Percentiles rank a stretch among this genome's conserved stretches.
Conservation (phyloP, 1,140 invertebrate species). For the Hestina assimilis region DNA sequence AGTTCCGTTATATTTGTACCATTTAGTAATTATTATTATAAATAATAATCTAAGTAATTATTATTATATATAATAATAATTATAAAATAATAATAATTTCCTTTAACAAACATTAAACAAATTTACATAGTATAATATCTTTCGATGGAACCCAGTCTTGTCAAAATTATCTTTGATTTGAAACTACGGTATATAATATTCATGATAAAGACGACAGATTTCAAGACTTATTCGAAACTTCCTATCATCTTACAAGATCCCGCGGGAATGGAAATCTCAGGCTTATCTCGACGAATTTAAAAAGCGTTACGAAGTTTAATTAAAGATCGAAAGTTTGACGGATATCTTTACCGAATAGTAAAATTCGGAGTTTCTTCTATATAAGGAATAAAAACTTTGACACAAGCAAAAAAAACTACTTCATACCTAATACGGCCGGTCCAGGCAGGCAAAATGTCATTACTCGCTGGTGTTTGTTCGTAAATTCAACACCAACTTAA, state of each 20-base stretch:
- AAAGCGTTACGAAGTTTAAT: conserved; percentile 32
- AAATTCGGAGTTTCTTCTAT: not conserved
- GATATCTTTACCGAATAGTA: conserved; percentile 7
- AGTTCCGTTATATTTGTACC: too few relatives aligned
- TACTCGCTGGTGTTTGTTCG: too few relatives aligned
- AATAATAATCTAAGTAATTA: too few relatives aligned
- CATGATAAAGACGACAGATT: conserved; percentile 9
- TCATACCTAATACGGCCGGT: too few relatives aligned
- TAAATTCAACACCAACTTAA: too few relatives aligned
- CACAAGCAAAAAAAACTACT: too few relatives aligned
- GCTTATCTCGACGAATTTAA: conserved; percentile 27
- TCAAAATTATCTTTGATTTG: not conserved
- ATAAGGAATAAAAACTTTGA: too few relatives aligned
- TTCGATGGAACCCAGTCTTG: not conserved
- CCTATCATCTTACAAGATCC: conserved; percentile 13
- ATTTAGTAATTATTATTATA: too few relatives aligned
- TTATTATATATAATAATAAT: too few relatives aligned
- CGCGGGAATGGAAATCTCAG: conserved; percentile 18
- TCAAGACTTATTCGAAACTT: conserved; percentile 20
- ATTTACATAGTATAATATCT: not conserved
- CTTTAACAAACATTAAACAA: too few relatives aligned
- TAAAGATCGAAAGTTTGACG: conserved; percentile 28
- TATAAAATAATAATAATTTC: too few relatives aligned
- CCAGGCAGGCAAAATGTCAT: too few relatives aligned
- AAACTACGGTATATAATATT: conserved; percentile 6